Evolutionary conservation across 1,140 invertebrate genomes (phyloP).

Genomic region (Leptinotarsa defecta): DNA sequence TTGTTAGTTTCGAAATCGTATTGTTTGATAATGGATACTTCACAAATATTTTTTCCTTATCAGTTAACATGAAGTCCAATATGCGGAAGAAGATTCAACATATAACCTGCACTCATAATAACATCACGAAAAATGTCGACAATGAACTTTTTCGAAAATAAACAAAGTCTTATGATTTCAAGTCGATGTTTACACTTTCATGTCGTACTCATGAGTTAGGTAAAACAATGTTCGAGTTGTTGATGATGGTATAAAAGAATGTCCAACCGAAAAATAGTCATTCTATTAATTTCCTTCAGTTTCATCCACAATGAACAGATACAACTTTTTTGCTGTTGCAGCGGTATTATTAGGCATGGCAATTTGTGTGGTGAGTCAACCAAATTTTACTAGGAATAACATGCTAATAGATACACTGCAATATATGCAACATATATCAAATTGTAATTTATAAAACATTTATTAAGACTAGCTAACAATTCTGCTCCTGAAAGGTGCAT

Average conservation of each 20-base stretch:
- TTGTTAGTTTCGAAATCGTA: background rate
- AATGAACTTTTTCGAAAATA: conserved; percentile 8
- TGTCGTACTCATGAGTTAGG: background rate
- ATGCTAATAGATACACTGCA: no score
- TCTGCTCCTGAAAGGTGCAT: no score
- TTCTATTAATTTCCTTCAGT: background rate
- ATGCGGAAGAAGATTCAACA: no score
- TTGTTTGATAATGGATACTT: background rate
- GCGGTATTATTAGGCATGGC: background rate
- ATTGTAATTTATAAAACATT: no score
- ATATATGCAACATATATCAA: no score
- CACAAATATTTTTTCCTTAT: no score
- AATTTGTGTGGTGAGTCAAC: background rate
- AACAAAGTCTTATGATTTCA: background rate
- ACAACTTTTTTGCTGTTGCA: background rate
- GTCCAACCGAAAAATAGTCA: background rate
- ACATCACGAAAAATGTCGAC: background rate
- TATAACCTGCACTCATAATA: background rate
- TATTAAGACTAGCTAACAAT: no score
- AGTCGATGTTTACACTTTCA: background rate
- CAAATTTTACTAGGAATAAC: no score
- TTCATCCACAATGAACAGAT: conserved; percentile 7
- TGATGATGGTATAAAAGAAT: background rate
- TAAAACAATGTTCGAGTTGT: no score
- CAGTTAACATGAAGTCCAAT: no score